Conservation (phyloP, 2,797 vertebrate species). For the Rhyacichthys aspro region DNA sequence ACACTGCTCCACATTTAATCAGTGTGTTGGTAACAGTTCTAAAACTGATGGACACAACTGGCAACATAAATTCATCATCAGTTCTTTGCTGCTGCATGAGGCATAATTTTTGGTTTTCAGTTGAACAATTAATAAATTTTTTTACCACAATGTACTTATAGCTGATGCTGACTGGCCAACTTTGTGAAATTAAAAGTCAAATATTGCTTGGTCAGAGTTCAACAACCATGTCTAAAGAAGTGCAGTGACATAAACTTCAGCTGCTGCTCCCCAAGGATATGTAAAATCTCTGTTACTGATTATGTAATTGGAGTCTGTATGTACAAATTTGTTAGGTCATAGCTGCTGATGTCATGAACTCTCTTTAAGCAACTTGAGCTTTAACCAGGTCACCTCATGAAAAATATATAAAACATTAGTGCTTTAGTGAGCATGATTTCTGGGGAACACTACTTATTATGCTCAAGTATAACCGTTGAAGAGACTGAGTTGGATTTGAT, state of each 20-base stretch:
- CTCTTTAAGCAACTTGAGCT: background rate
- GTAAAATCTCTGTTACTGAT: conserved; percentile 1
- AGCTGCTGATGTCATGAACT: background rate
- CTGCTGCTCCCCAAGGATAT: background rate
- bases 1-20: background rate
- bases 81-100: too few relatives aligned
- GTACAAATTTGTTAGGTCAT: too few relatives aligned
- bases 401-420: background rate
- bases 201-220: too few relatives aligned
- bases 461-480: background rate
- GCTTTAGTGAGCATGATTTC: background rate
- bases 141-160: too few relatives aligned
- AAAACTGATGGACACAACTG: background rate
- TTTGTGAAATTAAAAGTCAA: too few relatives aligned
- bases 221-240: too few relatives aligned
- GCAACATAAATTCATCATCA: background rate
- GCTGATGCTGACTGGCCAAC: too few relatives aligned
- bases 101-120: too few relatives aligned
- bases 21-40: background rate
- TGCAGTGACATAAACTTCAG: too few relatives aligned
- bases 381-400: background rate
- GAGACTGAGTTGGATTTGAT: background rate
- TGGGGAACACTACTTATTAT: background rate
- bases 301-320: too few relatives aligned
- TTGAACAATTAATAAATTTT: too few relatives aligned